Evolutionary conservation across 2,797 vertebrate species (phyloP).

Genomic region (Gouania willdenowi): DNA sequence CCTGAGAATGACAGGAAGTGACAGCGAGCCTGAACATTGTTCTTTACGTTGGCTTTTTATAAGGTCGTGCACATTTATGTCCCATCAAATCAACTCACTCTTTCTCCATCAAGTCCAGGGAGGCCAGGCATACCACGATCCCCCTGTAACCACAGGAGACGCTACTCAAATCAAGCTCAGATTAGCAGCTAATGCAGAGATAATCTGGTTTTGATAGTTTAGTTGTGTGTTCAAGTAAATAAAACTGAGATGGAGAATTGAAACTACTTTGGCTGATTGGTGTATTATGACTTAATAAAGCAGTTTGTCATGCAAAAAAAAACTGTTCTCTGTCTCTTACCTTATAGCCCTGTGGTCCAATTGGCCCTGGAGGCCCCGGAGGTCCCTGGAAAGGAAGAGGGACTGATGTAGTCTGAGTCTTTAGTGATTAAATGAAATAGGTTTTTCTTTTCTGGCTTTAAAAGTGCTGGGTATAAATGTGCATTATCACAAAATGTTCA

Average conservation of each 20-base stretch:
- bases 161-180: not conserved
- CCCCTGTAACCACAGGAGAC: conserved; percentile 71
- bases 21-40: not conserved
- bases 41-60: not conserved
- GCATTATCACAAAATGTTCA: not conserved
- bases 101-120: conserved; percentile 90
- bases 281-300: too few species aligned
- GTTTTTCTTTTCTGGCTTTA: too few species aligned
- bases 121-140: conserved; percentile 87
- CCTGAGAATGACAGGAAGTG: conserved; percentile 66
- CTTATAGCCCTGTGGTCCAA: conserved; percentile 87
- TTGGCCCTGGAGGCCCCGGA: conserved; percentile 88
- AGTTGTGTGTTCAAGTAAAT: too few species aligned
- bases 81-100: conserved; percentile 77
- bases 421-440: too few species aligned
- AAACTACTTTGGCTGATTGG: too few species aligned
- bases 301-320: not conserved
- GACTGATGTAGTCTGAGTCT: conserved; percentile 12
- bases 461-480: too few species aligned
- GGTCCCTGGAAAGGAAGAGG: conserved; percentile 80
- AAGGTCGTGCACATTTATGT: too few species aligned
- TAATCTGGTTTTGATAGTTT: too few species aligned
- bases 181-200: too few species aligned
- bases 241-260: too few species aligned
- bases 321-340: conserved; percentile 65